Evolutionary conservation across 2,888 invertebrate species (phyloP).

Genomic region (Coremacera marginata): DNA sequence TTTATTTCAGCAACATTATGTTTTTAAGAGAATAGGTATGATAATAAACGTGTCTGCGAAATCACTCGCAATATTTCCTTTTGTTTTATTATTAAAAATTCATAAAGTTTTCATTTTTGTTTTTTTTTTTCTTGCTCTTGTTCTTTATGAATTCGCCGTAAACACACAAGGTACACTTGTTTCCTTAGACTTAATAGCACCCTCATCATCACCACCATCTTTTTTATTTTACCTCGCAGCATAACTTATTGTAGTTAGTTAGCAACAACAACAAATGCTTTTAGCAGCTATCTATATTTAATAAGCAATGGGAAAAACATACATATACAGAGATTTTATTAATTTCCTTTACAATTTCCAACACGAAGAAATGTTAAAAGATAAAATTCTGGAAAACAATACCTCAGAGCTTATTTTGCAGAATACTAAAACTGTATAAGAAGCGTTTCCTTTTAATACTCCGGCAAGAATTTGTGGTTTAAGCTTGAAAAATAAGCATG

Average conservation of each 20-base stretch:
- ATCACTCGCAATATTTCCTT: neutral
- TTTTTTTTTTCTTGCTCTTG: neutral
- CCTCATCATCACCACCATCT: neutral
- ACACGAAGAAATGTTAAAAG: too few relatives aligned
- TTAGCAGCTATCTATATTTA: slow-evolving; percentile 61
- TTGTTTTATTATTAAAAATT: slow-evolving; percentile 15
- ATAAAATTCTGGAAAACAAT: too few relatives aligned
- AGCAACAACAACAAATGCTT: slow-evolving; percentile 56
- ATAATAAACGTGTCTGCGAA: neutral
- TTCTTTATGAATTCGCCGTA: neutral
- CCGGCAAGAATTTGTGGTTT: too few relatives aligned
- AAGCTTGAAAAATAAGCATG: too few relatives aligned
- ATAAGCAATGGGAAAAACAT: slow-evolving; percentile 60
- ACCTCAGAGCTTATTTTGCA: too few relatives aligned
- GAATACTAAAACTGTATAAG: too few relatives aligned
- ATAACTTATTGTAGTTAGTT: neutral
- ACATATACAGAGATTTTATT: slow-evolving; percentile 14
- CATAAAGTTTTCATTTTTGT: neutral
- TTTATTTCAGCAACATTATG: neutral
- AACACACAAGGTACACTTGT: neutral
- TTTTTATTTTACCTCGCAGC: neutral
- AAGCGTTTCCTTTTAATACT: too few relatives aligned
- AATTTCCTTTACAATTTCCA: neutral
- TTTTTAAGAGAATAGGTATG: neutral
- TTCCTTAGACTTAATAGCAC: neutral